phyloP scores from a whole-genome alignment of 2,797 vertebrate genomes.

The Takifugu rubripes region DNA sequence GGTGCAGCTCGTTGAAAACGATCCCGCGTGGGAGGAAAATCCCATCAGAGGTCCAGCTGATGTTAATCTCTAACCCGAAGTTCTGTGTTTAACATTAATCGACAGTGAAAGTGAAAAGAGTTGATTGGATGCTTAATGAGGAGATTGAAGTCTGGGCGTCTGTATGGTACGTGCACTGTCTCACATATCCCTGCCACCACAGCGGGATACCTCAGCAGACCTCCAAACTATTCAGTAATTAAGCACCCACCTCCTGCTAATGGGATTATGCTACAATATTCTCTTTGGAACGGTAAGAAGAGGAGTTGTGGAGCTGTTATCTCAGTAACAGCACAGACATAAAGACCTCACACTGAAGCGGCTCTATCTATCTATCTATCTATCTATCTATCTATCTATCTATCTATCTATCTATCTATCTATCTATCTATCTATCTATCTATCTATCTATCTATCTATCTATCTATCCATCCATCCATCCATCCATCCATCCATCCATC shows the following conservation, averaged over 20 bases:
- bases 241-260: conserved; percentile 56
- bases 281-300: conserved; percentile 36
- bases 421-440: too few species aligned
- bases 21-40: neutral
- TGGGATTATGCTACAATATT: conserved; percentile 56
- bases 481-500: too few species aligned
- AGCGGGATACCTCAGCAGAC: conserved; percentile 38
- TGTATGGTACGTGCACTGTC: conserved; percentile 7
- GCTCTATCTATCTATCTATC: too few species aligned
- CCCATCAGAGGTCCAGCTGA: conserved; percentile 1
- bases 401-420: too few species aligned
- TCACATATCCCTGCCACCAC: conserved; percentile 36
- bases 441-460: too few species aligned
- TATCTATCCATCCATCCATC: too few species aligned
- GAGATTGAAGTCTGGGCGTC: conserved; percentile 30
- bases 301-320: neutral
- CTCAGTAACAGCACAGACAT: neutral
- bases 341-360: neutral
- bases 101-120: conserved; percentile 2
- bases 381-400: too few species aligned
- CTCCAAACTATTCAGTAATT: conserved; percentile 67
- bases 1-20: conserved; percentile 2
- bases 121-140: conserved; percentile 28
- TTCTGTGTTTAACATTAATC: conserved; percentile 21
- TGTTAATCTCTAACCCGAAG: neutral